Conservation (phyloP, 2,113 vertebrate genomes). For the Eira barbara region DNA sequence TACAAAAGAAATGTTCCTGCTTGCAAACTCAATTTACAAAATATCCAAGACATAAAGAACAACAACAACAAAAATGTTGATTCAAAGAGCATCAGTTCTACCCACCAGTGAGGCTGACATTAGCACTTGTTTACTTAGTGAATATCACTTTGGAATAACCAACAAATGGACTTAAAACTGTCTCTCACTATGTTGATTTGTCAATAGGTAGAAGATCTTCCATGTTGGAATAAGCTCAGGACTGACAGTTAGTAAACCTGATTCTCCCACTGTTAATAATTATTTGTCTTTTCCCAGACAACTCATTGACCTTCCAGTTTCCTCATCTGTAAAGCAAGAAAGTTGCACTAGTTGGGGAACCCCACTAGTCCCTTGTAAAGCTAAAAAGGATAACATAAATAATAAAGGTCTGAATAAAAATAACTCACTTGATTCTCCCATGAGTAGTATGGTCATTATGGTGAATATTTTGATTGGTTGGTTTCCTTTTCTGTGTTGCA, state of each 20-base stretch:
- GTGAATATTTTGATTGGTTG: slow-evolving; percentile 25
- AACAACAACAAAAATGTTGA: not conserved
- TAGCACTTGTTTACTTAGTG: not conserved
- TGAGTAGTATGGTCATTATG: not conserved
- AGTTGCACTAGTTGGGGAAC: not conserved
- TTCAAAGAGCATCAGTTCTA: not conserved
- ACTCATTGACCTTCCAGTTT: not conserved
- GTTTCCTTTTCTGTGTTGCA: not conserved
- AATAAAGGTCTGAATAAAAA: not conserved
- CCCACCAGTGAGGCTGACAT: not conserved
- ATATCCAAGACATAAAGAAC: not conserved
- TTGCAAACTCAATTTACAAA: not conserved
- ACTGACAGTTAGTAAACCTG: not conserved
- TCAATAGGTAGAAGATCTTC: not conserved
- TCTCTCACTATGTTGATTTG: not conserved
- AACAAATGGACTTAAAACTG: not conserved
- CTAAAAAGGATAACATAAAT: not conserved
- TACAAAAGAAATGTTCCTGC: not conserved
- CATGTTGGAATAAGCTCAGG: not conserved
- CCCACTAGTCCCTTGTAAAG: not conserved
- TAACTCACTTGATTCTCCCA: not conserved
- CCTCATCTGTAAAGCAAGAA: not conserved
- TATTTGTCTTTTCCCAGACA: not conserved
- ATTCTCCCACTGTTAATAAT: not conserved
- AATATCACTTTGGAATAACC: not conserved